phyloP scores from a whole-genome alignment of 2,888 invertebrate genomes.

The Prosopocoilus inquinatus region DNA sequence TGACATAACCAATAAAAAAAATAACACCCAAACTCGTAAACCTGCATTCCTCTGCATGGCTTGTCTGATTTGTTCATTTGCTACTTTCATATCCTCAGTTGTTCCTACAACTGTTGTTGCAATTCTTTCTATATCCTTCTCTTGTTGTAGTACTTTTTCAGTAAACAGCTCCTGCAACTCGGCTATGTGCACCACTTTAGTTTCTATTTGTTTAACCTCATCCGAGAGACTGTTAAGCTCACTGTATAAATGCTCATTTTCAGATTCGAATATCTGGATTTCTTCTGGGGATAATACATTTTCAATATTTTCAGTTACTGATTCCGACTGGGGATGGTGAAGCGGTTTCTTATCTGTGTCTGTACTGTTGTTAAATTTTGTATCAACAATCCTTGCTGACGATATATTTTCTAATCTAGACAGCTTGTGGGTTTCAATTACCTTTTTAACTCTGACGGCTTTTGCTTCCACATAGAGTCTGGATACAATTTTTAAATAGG shows the following conservation, averaged over 20 bases:
- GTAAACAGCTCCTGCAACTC: constrained; percentile 94
- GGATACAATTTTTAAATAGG: constrained; percentile 81
- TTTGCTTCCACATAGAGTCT: constrained; percentile 86
- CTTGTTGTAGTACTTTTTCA: constrained; percentile 93
- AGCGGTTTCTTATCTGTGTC: constrained; percentile 11
- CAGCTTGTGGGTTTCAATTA: constrained; percentile 78
- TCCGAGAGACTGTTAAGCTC: constrained; percentile 86
- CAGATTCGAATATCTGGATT: constrained; percentile 88
- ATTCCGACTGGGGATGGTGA: constrained; percentile 29
- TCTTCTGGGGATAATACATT: constrained; percentile 79
- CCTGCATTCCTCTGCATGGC: constrained; percentile 97
- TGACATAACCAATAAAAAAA: constrained; percentile 93
- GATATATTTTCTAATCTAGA: constrained; percentile 62
- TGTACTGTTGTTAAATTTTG: constrained; percentile 13
- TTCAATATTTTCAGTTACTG: constrained; percentile 53
- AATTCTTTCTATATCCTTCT: constrained; percentile 89
- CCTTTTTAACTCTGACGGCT: constrained; percentile 81
- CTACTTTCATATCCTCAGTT: constrained; percentile 94
- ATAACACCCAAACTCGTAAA: constrained; percentile 89
- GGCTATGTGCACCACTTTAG: constrained; percentile 93
- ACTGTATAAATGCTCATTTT: constrained; percentile 83
- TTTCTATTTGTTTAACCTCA: constrained; percentile 87
- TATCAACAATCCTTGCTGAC: neutral
- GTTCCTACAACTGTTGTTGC: constrained; percentile 85
- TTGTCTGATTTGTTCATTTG: constrained; percentile 95